Evolutionary conservation across 2,888 invertebrate species (phyloP).

Genomic region (Aricia artaxerxes): DNA sequence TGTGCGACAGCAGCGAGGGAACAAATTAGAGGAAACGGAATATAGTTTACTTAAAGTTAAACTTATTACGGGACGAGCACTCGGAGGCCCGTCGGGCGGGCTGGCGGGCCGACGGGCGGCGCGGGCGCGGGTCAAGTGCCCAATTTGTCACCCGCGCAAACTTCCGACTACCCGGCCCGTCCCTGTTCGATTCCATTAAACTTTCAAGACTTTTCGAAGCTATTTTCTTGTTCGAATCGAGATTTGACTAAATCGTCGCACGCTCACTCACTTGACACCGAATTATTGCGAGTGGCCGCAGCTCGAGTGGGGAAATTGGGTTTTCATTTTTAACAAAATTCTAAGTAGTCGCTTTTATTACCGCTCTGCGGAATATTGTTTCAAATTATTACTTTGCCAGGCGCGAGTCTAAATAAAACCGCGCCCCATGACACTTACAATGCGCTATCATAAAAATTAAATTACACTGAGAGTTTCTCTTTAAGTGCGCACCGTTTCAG

Average conservation of each 20-base stretch:
- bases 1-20: slow-evolving; percentile 56
- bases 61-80: slow-evolving; percentile 79
- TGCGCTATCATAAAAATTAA: slow-evolving; percentile 79
- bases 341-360: slow-evolving; percentile 4
- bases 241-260: slow-evolving; percentile 73
- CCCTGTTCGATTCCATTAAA: slow-evolving; percentile 80
- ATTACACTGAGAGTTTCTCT: slow-evolving; percentile 74
- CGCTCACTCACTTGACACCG: slow-evolving; percentile 44
- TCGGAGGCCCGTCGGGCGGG: slow-evolving; percentile 56
- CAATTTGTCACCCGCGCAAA: slow-evolving; percentile 80
- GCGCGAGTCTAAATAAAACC: slow-evolving; percentile 64
- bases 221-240: slow-evolving; percentile 76
- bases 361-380: slow-evolving; percentile 4
- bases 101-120: slow-evolving; percentile 39
- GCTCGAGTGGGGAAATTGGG: slow-evolving; percentile 1
- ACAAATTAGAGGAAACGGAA: slow-evolving; percentile 78
- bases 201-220: slow-evolving; percentile 79
- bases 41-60: slow-evolving; percentile 81
- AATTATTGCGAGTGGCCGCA: slow-evolving; percentile 19
- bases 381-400: slow-evolving; percentile 47
- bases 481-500: slow-evolving; percentile 75
- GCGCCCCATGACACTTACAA: slow-evolving; percentile 68
- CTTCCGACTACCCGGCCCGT: slow-evolving; percentile 70
- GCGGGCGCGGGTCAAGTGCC: slow-evolving; percentile 77
- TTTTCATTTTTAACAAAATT: slow-evolving; percentile 6